Base-by-base conservation (phyloP, 23 tunicate genomes). In the Trididemnum miniatum region DNA sequence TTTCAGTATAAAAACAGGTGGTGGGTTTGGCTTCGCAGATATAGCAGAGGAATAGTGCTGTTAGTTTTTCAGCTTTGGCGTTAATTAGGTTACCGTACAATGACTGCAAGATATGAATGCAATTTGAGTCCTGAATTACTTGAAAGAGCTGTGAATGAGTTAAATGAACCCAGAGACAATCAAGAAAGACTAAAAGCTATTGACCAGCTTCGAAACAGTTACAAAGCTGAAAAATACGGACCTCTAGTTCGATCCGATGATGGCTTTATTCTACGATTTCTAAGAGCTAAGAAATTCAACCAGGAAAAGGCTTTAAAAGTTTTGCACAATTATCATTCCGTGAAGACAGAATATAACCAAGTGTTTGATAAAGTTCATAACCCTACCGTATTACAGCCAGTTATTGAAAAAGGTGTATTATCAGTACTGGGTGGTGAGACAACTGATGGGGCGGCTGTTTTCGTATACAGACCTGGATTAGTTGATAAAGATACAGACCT, bases 161-260 rank as follows among this genome's bases (percentile, higher is more conserved):
- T 93, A 20, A 80, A 93, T 76, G 98, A 93, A 37, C 98, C 98
- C 2, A 50, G 89, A 38, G 93, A 84, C 81, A 88, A 93, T 39
- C 89, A 29, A 0, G 87, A 93, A 51, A 44, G 93, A 20, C 71
- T 84, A 34, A 57, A 73, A 80, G 98, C 98, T 23, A 93, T 93
- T 39, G 98, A 93, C 76, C 38, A 76, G 34, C 52, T 93, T 54
- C 80, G 72, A 74, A 72, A 77, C 1, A 81, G 82, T 25, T 93
- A 38, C 64, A 80, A 80, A 20, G 79, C 81, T 28, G 81, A 84
- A 20, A 88, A 93, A 32, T 78, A 82, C 51, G 92, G 91, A 1
- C 86, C 89, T 1, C 69, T 93, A 31, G 39, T 80, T 0, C 57
- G 93, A 0, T 34, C 52, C 18, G 98, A 93, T 32, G 98, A 93